These are phyloP conservation scores for Oxycera nigricornis DNA, from an alignment of 2,888 invertebrate genomes.

Conservation along the genomic window DNA sequence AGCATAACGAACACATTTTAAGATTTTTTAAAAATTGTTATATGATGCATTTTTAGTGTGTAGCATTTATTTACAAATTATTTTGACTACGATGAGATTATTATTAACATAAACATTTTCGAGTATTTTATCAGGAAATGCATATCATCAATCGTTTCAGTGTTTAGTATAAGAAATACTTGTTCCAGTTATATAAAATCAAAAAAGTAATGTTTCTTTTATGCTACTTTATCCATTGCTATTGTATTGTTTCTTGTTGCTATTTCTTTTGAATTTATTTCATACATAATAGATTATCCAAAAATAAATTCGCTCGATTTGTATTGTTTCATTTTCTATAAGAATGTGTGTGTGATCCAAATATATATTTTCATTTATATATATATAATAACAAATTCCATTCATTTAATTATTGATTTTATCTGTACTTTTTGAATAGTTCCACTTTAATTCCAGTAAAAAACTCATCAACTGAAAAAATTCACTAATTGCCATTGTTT, in stretches of 20 bases:
- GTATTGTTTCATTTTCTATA: slow-evolving; percentile 8
- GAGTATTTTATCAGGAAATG: no score
- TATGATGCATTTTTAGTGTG: no score
- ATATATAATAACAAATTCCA: slow-evolving; percentile 17
- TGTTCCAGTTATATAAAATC: background rate
- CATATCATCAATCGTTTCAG: no score
- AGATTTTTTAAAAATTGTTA: no score
- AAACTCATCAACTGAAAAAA: slow-evolving; percentile 7
- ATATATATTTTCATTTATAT: no score
- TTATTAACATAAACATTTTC: no score
- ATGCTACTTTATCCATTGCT: slow-evolving; percentile 18
- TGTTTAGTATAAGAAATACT: no score
- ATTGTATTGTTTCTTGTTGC: slow-evolving; percentile 3
- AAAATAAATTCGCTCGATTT: slow-evolving; percentile 33
- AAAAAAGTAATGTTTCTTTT: slow-evolving; percentile 18
- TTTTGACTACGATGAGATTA: no score
- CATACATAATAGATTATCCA: slow-evolving; percentile 32
- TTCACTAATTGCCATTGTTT: slow-evolving; percentile 17
- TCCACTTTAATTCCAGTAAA: slow-evolving; percentile 10
- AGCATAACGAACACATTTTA: no score
- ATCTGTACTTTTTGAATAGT: slow-evolving; percentile 19
- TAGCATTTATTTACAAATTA: no score
- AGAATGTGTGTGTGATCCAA: slow-evolving; percentile 2
- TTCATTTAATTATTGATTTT: slow-evolving; percentile 11
- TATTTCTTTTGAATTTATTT: slow-evolving; percentile 1